Percentiles rank a stretch among this genome's conserved stretches.
phyloP scores from a whole-genome alignment of 2,888 invertebrate species.

The Athetis lepigone region DNA sequence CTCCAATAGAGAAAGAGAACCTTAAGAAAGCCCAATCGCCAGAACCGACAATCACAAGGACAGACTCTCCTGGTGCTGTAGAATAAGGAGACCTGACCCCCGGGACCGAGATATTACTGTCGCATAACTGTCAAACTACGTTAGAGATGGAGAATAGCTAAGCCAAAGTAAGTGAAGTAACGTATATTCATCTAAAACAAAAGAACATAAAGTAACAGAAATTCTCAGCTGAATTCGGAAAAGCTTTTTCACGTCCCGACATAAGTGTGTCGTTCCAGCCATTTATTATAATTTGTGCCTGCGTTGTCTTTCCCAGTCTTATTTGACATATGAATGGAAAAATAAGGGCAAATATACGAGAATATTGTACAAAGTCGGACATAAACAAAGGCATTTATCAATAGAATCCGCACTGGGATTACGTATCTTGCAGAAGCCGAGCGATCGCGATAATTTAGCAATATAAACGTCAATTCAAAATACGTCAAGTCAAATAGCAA shows the following conservation, averaged over 20 bases:
- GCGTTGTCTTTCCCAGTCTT: slow-evolving; percentile 6
- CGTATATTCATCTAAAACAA: slow-evolving; percentile 23
- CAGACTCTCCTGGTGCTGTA: no score
- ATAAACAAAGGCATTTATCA: slow-evolving; percentile 45
- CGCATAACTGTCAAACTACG: no score
- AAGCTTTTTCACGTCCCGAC: slow-evolving; percentile 23
- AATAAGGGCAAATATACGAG: slow-evolving; percentile 13
- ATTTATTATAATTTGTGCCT: slow-evolving; percentile 51
- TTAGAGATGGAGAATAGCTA: no score
- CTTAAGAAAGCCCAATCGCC: no score
- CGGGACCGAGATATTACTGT: no score
- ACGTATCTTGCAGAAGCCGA: neutral
- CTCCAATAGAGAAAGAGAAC: no score
- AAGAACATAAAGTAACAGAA: slow-evolving; percentile 13
- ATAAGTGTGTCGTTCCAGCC: slow-evolving; percentile 34
- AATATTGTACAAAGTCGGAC: slow-evolving; percentile 18
- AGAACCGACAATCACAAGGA: no score
- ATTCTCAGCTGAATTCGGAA: slow-evolving; percentile 24
- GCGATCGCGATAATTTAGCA: no score
- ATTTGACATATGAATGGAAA: slow-evolving; percentile 23
- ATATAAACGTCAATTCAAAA: no score
- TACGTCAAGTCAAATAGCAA: no score
- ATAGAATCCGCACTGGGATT: slow-evolving; percentile 10
- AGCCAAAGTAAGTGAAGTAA: no score
- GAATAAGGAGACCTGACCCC: no score